Percentiles rank a stretch among this genome's conserved stretches.
Conservation (phyloP, 2,113 vertebrate genomes). For the Bambusicola thoracicus region DNA sequence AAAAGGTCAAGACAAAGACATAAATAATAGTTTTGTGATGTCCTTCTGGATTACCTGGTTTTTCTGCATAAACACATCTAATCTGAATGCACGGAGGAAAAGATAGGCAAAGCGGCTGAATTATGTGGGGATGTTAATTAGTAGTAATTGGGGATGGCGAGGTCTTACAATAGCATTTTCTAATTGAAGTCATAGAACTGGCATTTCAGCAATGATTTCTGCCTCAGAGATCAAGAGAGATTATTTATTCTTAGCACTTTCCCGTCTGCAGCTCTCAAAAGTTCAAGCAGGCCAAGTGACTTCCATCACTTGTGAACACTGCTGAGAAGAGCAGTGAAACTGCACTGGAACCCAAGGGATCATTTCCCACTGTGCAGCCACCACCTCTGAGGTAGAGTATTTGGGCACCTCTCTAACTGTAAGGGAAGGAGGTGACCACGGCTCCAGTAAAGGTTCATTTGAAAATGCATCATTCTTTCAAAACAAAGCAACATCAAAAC, state of each 20-base stretch:
- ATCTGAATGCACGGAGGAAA: neutral
- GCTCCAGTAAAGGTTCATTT: neutral
- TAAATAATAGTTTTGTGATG: neutral
- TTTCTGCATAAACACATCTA: neutral
- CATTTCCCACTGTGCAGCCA: neutral
- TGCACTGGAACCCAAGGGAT: neutral
- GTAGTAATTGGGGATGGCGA: neutral
- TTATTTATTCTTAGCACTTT: constrained; percentile 39
- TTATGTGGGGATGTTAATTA: constrained; percentile 24
- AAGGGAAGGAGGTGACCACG: neutral
- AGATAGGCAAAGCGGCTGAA: neutral
- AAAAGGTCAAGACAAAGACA: neutral
- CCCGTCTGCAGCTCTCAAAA: constrained; percentile 15
- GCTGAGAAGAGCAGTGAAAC: neutral
- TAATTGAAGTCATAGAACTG: constrained; percentile 61
- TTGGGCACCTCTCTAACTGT: neutral
- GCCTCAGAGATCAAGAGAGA: constrained; percentile 56
- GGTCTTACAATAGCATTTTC: constrained; percentile 50
- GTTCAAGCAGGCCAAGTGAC: constrained; percentile 27
- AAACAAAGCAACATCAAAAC: neutral
- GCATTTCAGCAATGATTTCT: constrained; percentile 52
- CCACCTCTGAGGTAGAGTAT: neutral
- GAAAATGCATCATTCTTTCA: neutral
- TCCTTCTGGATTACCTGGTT: neutral
- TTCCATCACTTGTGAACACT: neutral